A percentile compares a stretch with the other conserved stretches of the same genome.
These are phyloP conservation scores for Chydorus sphaericus DNA, from an alignment of 2,888 invertebrate genomes.

Conservation along the genomic window DNA sequence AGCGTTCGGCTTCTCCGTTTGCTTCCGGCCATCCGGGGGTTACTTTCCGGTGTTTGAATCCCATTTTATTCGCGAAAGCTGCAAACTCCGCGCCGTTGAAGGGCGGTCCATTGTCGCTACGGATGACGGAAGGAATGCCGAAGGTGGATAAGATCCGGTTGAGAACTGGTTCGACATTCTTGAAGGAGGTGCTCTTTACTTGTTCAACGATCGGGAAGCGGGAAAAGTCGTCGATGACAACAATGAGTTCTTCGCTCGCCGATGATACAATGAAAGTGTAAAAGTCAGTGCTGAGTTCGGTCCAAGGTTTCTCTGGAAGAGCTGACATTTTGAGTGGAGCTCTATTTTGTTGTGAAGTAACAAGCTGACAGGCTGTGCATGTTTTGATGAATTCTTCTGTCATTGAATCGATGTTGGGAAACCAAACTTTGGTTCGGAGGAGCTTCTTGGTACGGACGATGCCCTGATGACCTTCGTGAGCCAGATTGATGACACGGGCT, in stretches of 20 bases:
- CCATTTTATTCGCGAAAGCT: conserved; percentile 6
- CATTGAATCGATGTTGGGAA: neutral
- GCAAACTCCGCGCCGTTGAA: neutral
- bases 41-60: conserved; percentile 15
- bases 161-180: neutral
- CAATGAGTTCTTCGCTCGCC: neutral
- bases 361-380: neutral
- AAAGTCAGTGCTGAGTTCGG: conserved; percentile 8
- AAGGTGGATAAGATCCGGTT: neutral
- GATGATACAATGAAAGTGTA: neutral
- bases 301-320: conserved; percentile 3
- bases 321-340: neutral
- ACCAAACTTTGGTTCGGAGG: conserved; percentile 6
- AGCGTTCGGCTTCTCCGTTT: conserved; percentile 24
- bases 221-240: conserved; percentile 5
- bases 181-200: neutral
- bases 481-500: neutral
- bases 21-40: conserved; percentile 20
- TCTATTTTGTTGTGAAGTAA: neutral
- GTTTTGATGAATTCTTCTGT: neutral
- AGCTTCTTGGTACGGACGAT: conserved; percentile 5
- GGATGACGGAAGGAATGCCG: neutral
- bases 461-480: conserved; percentile 4
- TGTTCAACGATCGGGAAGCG: neutral
- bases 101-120: conserved; percentile 7